phyloP scores from a whole-genome alignment of 1,140 invertebrate species.

The Himalopsyche phryganea region DNA sequence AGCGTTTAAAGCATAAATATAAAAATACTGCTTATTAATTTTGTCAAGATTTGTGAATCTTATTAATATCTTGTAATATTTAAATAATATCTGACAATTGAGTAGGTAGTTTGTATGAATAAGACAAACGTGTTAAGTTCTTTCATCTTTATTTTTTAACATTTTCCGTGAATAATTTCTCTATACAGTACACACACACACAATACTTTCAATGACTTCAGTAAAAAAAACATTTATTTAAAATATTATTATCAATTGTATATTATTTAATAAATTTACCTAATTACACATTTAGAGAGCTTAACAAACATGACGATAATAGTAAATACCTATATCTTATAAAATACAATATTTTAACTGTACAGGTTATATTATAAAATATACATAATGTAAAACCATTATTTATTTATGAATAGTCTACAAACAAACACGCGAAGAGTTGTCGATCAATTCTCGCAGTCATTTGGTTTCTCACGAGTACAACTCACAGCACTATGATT shows the following conservation, averaged over 20 bases:
- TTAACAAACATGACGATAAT: not conserved
- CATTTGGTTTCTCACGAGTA: slow-evolving; percentile 29
- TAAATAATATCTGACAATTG: too few relatives aligned
- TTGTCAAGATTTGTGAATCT: too few relatives aligned
- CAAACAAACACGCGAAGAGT: slow-evolving; percentile 1
- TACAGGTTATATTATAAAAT: slow-evolving; percentile 16
- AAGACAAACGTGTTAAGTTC: too few relatives aligned
- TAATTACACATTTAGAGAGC: not conserved
- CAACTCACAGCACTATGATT: slow-evolving; percentile 17
- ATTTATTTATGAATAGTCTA: slow-evolving; percentile 20
- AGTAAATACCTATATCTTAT: not conserved
- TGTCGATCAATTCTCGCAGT: slow-evolving; percentile 20
- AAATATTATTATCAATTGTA: not conserved
- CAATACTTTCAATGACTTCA: not conserved
- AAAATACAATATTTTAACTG: slow-evolving; percentile 6
- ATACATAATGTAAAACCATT: slow-evolving; percentile 29
- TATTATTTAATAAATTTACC: not conserved
- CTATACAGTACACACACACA: too few relatives aligned
- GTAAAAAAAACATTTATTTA: not conserved
- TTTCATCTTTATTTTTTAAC: not conserved
- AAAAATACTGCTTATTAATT: too few relatives aligned
- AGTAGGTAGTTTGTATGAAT: too few relatives aligned
- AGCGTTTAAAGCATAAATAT: too few relatives aligned
- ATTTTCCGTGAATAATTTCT: not conserved
- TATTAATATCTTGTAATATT: too few relatives aligned